Base-by-base conservation (phyloP, 2,888 invertebrate genomes). In the Pandemis heparana region DNA sequence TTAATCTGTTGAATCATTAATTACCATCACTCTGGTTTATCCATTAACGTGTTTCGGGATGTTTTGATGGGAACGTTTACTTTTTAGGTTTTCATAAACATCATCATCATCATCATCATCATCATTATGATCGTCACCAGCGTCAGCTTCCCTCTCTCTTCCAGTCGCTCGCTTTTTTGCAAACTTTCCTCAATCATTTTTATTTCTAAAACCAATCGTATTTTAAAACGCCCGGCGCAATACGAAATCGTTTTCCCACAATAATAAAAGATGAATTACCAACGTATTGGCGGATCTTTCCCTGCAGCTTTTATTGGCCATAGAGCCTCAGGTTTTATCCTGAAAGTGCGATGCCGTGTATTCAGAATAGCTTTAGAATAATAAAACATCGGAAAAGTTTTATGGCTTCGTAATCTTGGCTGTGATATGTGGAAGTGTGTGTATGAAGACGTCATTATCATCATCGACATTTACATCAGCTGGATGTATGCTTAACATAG, bases 291-390 rank as follows among this genome's bases (percentile, higher is more conserved):
- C 23, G 75, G 85, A 89, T 87, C 86, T 86, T 82, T 85, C 79
- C 83, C 23, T 79, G 83, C 88, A 85, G 81, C 81, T 89, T 91
- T 91, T 91, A 91, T 91, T 87, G 88, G 83, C 83, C 79, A 79
- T 80, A 39, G 78, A 78, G 81, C 78, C 79, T 67, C 23, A 32
- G 76, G 78, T 81, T 85, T 85, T 84, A 87, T 89, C 83, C 23
- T 82, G 81, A 80, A 84, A 91, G 92, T 92, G 92, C 92, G 88
- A 83, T 86, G 85, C 87, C 86, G 81, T 92, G 92, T 92, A 85
- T 79, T 75, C 70, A 66, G 80, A 87, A 87, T 84, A 86, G 84
- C 79, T 76, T 77, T 48, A 65, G 88, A 88, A 90, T 88, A 90
- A 88, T 91, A 91, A 91, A 91, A 89, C 82, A 86, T 79, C 82